Evolutionary conservation across 2,888 invertebrate genomes (phyloP).

Genomic region (Philhelius pedissequus): DNA sequence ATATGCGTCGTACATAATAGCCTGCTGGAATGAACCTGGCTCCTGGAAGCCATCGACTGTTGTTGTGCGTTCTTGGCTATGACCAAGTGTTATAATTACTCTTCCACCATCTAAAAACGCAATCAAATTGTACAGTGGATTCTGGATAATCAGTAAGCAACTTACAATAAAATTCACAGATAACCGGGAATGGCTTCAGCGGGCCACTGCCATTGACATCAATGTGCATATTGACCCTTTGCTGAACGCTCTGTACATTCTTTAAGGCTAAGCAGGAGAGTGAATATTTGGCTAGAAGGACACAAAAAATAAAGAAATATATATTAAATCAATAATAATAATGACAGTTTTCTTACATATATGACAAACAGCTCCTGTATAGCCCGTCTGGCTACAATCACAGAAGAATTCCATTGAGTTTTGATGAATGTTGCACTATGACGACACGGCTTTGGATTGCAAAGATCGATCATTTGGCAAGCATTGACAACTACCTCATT

Average conservation of each 20-base stretch:
- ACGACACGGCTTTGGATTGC: conserved; percentile 98
- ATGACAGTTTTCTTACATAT: conserved; percentile 82
- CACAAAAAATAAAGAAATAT: conserved; percentile 1
- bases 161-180: conserved; percentile 89
- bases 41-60: conserved; percentile 95
- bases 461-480: conserved; percentile 94
- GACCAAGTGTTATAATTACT: conserved; percentile 88
- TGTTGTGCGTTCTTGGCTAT: conserved; percentile 87
- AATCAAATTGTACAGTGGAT: conserved; percentile 7
- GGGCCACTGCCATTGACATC: conserved; percentile 98
- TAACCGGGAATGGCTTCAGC: conserved; percentile 92
- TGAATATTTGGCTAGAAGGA: conserved; percentile 85
- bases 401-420: conserved; percentile 93
- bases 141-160: not conserved
- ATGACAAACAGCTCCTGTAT: conserved; percentile 97
- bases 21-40: conserved; percentile 93
- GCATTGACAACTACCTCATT: conserved; percentile 90
- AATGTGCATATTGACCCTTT: conserved; percentile 87
- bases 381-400: conserved; percentile 93
- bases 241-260: conserved; percentile 87
- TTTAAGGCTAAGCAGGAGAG: conserved; percentile 93
- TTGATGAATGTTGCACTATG: conserved; percentile 91
- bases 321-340: not conserved
- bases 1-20: conserved; percentile 92
- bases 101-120: conserved; percentile 84